Evolutionary conservation across 2,113 vertebrate species (phyloP), one percentile per base, ranked within the genome.

Genomic region (Sander lucioperca): DNA sequence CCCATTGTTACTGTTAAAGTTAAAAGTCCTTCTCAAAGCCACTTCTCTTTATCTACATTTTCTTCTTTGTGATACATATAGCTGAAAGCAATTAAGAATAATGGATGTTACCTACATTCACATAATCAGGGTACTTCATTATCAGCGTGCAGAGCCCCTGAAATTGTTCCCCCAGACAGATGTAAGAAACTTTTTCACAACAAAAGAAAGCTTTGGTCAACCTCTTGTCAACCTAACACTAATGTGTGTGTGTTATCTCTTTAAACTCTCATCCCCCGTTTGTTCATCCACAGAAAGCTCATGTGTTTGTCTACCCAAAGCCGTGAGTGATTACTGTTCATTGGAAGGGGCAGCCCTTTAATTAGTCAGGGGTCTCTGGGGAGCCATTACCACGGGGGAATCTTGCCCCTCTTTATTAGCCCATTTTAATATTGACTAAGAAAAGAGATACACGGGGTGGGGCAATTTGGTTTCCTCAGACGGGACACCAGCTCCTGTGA

Each of bases 391-490:
- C 87, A 85, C 1, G 47, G 82, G 92, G 92, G 91, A 93, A 93
- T 95, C 92, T 93, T 86, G 88, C 87, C 93, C 89, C 93, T 95
- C 93, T 96, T 95, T 96, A 95, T 96, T 96, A 95, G 88, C 87
- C 91, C 84, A 94, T 95, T 96, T 94, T 92, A 93, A 95, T 95
- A 93, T 93, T 89, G 89, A 92, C 88, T 73, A 43, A 69, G 79
- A 66, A 85, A 87, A 92, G 80, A 83, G 82, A 87, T 84, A 90
- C 88, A 83, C 62, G 3, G 84, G 80, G 71, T 67, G 84, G 86
- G 91, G 82, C 73, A 79, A 89, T 89, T 90, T 85, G 76, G 82
- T 87, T 88, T 89, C 80, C 89, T 90, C 92, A 90, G 89, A 89
- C 86, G 85, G 89, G 89, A 89, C 89, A 94, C 80, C 85, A 86